A percentile compares a stretch with the other conserved stretches of the same genome.
phyloP scores from a whole-genome alignment of 1,140 invertebrate genomes.

The Bombus ignitus region DNA sequence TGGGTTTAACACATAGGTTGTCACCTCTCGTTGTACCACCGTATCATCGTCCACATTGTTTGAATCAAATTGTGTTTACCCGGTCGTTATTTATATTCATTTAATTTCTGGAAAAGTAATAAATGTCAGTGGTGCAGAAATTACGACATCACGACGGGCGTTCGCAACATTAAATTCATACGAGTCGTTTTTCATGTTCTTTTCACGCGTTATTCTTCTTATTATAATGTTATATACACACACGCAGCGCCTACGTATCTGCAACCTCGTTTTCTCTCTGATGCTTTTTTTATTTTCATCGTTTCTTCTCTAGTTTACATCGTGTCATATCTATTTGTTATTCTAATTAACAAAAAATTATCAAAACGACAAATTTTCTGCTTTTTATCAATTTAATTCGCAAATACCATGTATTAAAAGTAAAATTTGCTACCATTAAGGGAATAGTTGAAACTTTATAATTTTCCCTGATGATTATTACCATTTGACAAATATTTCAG shows the following conservation, averaged over 20 bases:
- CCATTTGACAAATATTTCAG: too few relatives aligned
- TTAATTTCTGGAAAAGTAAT: slow-evolving; percentile 12
- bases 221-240: background rate
- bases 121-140: slow-evolving; percentile 13
- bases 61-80: slow-evolving; percentile 20
- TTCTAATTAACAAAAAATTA: too few relatives aligned
- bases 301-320: background rate
- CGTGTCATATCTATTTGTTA: too few relatives aligned
- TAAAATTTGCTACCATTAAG: background rate
- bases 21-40: background rate
- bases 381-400: too few relatives aligned
- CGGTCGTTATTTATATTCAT: background rate
- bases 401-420: too few relatives aligned
- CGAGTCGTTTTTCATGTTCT: background rate
- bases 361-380: too few relatives aligned
- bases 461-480: too few relatives aligned
- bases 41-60: background rate
- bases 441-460: background rate
- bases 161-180: slow-evolving; percentile 1
- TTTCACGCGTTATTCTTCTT: background rate
- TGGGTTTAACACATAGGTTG: background rate
- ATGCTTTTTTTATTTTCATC: background rate
- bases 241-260: background rate
- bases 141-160: background rate
- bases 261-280: background rate